These are phyloP conservation scores for Ophion ellenae DNA, from an alignment of 2,888 invertebrate species.

Conservation along the genomic window DNA sequence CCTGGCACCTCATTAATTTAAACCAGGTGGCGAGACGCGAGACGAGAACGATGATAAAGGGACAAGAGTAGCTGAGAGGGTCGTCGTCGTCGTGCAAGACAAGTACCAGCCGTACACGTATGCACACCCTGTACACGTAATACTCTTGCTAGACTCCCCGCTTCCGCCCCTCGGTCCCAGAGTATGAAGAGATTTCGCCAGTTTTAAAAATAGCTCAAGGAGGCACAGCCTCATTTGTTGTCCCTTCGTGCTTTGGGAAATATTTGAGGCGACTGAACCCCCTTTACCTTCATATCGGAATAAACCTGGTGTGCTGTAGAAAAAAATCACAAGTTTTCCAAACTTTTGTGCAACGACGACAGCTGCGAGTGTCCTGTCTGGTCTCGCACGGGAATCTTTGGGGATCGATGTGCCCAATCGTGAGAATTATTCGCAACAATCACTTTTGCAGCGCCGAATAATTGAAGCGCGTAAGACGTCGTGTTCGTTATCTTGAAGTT, in stretches of 20 bases:
- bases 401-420: not conserved
- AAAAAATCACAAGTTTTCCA: not conserved
- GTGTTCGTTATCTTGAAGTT: too few species aligned
- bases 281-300: not conserved
- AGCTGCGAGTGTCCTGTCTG: not conserved
- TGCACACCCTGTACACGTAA: constrained; percentile 3
- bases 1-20: constrained; percentile 68
- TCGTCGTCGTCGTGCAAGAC: constrained; percentile 37
- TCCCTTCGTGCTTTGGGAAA: constrained; percentile 4
- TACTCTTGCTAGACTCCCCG: not conserved
- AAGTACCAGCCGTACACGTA: constrained; percentile 25
- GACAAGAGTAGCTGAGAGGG: constrained; percentile 44
- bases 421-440: not conserved
- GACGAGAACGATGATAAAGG: constrained; percentile 58
- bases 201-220: constrained; percentile 43
- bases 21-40: constrained; percentile 64
- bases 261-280: constrained; percentile 6
- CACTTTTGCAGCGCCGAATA: not conserved
- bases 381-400: not conserved
- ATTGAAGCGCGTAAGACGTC: too few species aligned
- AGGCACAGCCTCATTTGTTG: constrained; percentile 9
- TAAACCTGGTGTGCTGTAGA: not conserved
- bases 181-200: constrained; percentile 40
- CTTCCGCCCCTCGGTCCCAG: not conserved
- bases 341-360: not conserved